phyloP scores from a whole-genome alignment of 2,888 invertebrate genomes.

The Gastrophysa polygoni region DNA sequence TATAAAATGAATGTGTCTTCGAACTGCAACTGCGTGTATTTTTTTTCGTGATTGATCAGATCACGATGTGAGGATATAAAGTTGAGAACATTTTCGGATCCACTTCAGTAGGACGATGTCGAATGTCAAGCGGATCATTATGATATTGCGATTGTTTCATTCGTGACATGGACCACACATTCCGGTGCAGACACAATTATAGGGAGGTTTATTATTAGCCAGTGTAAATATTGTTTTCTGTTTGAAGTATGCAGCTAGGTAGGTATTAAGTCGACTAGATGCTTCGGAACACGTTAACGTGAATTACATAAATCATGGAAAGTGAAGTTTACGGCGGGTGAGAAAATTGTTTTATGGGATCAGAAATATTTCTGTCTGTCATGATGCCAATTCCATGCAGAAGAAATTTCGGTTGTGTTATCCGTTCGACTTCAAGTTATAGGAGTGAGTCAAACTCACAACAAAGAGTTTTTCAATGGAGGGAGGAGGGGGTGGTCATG shows the following conservation, averaged over 20 bases:
- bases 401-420: background rate
- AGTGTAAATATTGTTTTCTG: slow-evolving; percentile 14
- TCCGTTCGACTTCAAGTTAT: too few species aligned
- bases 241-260: slow-evolving; percentile 10
- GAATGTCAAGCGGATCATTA: background rate
- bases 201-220: slow-evolving; percentile 14
- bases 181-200: slow-evolving; percentile 14
- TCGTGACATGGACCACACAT: slow-evolving; percentile 22
- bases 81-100: too few species aligned
- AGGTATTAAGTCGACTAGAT: slow-evolving; percentile 15
- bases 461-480: too few species aligned
- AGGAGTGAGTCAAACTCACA: too few species aligned
- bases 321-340: slow-evolving; percentile 14
- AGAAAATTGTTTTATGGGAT: slow-evolving; percentile 7
- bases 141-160: background rate
- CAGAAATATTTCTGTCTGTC: background rate
- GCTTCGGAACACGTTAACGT: slow-evolving; percentile 1
- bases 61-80: too few species aligned
- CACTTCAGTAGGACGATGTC: too few species aligned
- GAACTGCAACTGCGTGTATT: too few species aligned
- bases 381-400: background rate
- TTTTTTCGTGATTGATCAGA: too few species aligned
- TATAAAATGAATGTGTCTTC: too few species aligned
- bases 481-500: too few species aligned
- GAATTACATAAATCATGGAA: slow-evolving; percentile 13